Evolutionary conservation across 1,140 invertebrate genomes (phyloP), one percentile per base, ranked within the genome.

Genomic region (Zaprionus vittiger): DNA sequence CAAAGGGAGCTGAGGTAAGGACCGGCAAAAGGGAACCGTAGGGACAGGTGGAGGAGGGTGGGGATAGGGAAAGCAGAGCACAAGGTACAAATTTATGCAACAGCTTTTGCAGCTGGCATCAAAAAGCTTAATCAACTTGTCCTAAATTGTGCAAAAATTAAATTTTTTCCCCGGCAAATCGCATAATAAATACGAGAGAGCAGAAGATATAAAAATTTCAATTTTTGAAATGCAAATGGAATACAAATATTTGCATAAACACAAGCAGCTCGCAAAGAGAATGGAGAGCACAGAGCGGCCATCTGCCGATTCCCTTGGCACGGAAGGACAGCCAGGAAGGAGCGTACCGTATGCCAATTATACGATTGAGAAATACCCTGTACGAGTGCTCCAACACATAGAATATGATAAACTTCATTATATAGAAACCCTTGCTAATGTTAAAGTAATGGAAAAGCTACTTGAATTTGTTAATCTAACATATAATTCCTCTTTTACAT

Each of bases 211-310:
- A 85, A 85, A 82, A 86, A 79, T 82, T 85, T 85, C 83, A 86
- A 85, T 85, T 85, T 82, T 85, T 86, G 76, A 86, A 86, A 85
- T 85, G 83, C 83, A 85, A 85, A 85, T 85, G 83, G 83, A 86
- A 85, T 73, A 86, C 83, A 85, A 85, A 86, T 85, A 85, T 85
- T 85, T 85, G 83, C 83, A 85, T 86, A 86, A 85, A 81, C 62
- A 86, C 68, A 56, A 67, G 38, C 60, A 73, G 73, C 59, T 62
- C 66, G 63, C 77, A 73, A 57, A 49, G 66, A 66, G 75, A 77
- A 77, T 61, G 60, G 69, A 66, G 55, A 77, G 68, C 62, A 67
- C 37, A 57, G 52, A 65, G 34, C 73, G 61, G 54, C 69, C 74
- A 73, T 55, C 73, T 77, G 73, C 62, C 73, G 55, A 60, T 75